Evolutionary conservation across 2,113 vertebrate genomes (phyloP).

Genomic region (Paramormyrops kingsleyae): DNA sequence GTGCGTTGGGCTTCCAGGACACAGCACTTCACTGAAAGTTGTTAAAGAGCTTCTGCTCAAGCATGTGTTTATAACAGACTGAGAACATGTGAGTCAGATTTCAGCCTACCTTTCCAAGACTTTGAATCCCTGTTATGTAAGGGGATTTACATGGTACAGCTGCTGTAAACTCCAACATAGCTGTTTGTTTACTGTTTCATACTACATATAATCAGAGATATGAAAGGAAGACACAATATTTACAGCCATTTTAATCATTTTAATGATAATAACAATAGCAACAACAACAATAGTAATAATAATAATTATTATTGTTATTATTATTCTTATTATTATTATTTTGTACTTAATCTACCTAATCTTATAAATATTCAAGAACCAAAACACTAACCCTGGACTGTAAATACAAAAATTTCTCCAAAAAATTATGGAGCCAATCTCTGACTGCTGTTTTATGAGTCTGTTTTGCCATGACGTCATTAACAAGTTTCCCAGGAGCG

Average conservation of each 20-base stretch:
- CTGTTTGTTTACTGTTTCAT: not conserved
- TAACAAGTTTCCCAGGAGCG: not conserved
- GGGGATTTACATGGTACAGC: not conserved
- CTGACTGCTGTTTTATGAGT: not conserved
- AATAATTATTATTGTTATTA: too few species aligned
- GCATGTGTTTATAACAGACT: not conserved
- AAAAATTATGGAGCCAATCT: not conserved
- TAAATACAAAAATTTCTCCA: not conserved
- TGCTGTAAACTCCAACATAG: not conserved
- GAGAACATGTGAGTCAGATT: slow-evolving; percentile 2
- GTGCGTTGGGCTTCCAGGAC: not conserved
- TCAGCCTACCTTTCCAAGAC: not conserved
- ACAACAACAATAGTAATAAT: too few species aligned
- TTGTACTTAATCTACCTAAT: not conserved
- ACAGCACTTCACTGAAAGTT: not conserved
- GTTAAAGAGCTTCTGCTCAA: not conserved
- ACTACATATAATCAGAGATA: not conserved
- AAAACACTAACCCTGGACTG: not conserved
- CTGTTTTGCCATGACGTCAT: not conserved
- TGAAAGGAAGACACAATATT: not conserved
- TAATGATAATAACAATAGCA: not conserved
- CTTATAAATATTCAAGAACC: not conserved
- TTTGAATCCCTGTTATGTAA: not conserved
- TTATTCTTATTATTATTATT: not conserved
- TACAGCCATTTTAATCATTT: not conserved